Conservation (phyloP, 2,113 vertebrate genomes). For the Scalopus aquaticus region DNA sequence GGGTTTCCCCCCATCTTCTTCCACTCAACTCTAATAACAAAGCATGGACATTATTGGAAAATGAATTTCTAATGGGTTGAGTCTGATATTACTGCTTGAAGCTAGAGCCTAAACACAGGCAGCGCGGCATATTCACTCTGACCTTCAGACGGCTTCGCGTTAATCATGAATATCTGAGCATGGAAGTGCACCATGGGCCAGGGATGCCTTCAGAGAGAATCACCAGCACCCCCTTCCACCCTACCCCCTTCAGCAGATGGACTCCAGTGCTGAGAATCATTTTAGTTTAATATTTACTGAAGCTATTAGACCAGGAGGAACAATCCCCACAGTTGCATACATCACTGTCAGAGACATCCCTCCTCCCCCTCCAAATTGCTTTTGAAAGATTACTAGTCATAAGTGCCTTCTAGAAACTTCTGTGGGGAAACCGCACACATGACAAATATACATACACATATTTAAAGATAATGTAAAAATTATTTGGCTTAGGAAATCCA, state of each 20-base stretch:
- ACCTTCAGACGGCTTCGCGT: not conserved
- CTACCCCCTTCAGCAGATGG: rapidly evolving
- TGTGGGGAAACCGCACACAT: not conserved
- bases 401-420: not conserved
- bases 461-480: not conserved
- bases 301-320: not conserved
- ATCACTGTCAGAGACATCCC: not conserved
- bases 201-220: rapidly evolving
- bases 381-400: not conserved
- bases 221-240: too few relatives aligned
- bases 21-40: not conserved
- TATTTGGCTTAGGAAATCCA: not conserved
- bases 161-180: rapidly evolving
- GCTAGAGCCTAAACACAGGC: not conserved
- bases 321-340: too few relatives aligned
- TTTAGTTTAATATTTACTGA: not conserved
- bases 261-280: rapidly evolving
- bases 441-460: not conserved
- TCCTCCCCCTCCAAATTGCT: not conserved
- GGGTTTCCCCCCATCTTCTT: not conserved
- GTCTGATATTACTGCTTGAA: not conserved
- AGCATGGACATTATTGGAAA: not conserved
- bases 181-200: not conserved
- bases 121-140: rapidly evolving
- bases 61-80: not conserved